A percentile compares a stretch with the other conserved stretches of the same genome.
Conservation (phyloP, 2,888 invertebrate genomes). For the Hesperia comma region DNA sequence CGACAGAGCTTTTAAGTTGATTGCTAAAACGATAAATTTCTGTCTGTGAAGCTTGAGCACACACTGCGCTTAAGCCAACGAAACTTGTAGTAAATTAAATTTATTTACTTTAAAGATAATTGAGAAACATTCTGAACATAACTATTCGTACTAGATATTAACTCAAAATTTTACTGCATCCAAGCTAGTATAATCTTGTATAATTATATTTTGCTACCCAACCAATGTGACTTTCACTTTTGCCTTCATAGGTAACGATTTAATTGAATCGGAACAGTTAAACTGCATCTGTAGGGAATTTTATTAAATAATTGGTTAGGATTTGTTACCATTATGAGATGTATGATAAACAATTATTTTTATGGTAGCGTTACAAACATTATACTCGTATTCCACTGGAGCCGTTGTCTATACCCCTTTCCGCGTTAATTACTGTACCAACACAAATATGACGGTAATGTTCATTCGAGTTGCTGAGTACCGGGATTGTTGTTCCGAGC, state of each 20-base stretch:
- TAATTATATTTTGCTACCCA: too few species aligned
- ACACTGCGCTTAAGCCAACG: conserved; percentile 40
- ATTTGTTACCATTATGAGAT: too few species aligned
- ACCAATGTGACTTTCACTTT: too few species aligned
- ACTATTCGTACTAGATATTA: too few species aligned
- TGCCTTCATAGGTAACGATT: too few species aligned
- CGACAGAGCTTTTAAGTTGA: conserved; percentile 67
- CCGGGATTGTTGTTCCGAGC: conserved; percentile 24
- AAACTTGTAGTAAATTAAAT: conserved; percentile 26
- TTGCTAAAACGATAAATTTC: conserved; percentile 71
- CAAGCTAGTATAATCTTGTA: too few species aligned
- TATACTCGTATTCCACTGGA: conserved; percentile 19
- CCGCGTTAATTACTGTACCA: conserved; percentile 23
- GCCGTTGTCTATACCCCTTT: conserved; percentile 15
- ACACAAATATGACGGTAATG: conserved; percentile 43
- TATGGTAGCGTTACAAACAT: conserved; percentile 23
- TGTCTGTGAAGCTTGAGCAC: conserved; percentile 50
- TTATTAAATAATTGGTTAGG: too few species aligned
- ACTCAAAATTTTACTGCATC: too few species aligned
- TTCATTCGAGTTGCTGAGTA: conserved; percentile 33
- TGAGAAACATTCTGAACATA: background rate
- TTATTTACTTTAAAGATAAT: background rate
- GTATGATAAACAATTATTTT: background rate
- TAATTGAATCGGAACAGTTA: too few species aligned
- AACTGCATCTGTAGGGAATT: too few species aligned